Evolutionary conservation across 92 coral and sea anemone genomes (phyloP), one percentile per base, ranked within the genome.

Genomic region (Metridium senile): DNA sequence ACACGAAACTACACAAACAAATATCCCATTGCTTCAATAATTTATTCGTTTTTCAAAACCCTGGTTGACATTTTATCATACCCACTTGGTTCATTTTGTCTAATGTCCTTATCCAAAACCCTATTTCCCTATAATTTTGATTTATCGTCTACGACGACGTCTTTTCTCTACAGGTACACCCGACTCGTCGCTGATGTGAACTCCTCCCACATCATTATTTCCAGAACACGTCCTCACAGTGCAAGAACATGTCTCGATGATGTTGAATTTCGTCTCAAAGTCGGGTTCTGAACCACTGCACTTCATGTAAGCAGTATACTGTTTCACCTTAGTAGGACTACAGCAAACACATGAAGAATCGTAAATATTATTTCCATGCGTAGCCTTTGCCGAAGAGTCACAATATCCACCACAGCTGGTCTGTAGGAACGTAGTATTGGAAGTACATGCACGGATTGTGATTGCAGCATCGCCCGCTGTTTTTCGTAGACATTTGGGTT

Each of bases 381-480:
- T 49, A 11, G 87, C 91, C 0, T 17, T 20, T 0, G 91, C 46
- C 0, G 70, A 58, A 0, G 91, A 82, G 39, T 66, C 66, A 25
- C 91, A 87, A 63, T 82, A 82, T 8, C 91, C 91, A 13, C 63
- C 51, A 61, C 91, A 87, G 3, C 43, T 27, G 13, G 91, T 82
- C 10, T 71, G 33, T 1, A 56, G 73, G 72, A 43, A 57, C 18
- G 62, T 66, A 3, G 62, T 30, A 17, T 53, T 77, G 35, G 91
- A 87, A 0, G 1, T 49, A 61, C 91, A 87, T 17, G 26, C 35
- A 33, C 67, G 63, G 0, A 68, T 58, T 19, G 17, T 26, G 21
- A 79, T 22, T 17, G 66, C 11, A 20, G 62, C 20, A n/a, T 33
- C 32, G 6, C 84, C 84, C 25, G 69, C 9, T 31, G 57, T 34